Percentiles rank a stretch among this genome's conserved stretches.
These are phyloP conservation scores for Hyaena hyaena DNA, from an alignment of 2,113 vertebrate genomes.

Conservation along the genomic window DNA sequence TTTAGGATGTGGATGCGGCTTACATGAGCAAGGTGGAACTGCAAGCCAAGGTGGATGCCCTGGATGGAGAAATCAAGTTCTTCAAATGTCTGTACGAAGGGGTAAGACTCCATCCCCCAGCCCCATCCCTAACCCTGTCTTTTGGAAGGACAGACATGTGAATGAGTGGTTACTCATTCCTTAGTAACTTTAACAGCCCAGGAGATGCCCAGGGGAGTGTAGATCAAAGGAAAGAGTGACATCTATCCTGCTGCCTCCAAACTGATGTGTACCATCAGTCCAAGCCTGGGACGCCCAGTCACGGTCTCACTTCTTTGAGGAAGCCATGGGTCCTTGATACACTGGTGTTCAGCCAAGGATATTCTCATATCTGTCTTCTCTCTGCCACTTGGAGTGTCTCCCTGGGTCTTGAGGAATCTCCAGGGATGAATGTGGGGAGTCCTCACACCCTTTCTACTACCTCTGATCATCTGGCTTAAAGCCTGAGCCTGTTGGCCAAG, in stretches of 20 bases:
- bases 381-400: background rate
- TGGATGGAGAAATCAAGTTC: constrained; percentile 94
- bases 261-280: background rate
- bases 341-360: background rate
- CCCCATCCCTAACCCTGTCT: background rate
- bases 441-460: background rate
- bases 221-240: background rate
- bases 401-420: background rate
- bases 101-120: constrained; percentile 80
- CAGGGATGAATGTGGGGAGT: background rate
- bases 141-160: background rate
- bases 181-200: background rate
- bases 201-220: background rate
- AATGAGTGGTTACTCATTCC: background rate
- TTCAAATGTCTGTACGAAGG: constrained; percentile 90
- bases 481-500: background rate
- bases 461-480: background rate
- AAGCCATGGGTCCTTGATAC: background rate
- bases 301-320: background rate
- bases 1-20: constrained; percentile 89
- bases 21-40: constrained; percentile 94
- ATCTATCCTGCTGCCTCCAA: background rate
- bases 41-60: constrained; percentile 89
- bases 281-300: background rate
- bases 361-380: background rate